Evolutionary conservation across 2,888 invertebrate genomes (phyloP), one percentile per base, ranked within the genome.

Genomic region (Nipponacmea schrenckii): DNA sequence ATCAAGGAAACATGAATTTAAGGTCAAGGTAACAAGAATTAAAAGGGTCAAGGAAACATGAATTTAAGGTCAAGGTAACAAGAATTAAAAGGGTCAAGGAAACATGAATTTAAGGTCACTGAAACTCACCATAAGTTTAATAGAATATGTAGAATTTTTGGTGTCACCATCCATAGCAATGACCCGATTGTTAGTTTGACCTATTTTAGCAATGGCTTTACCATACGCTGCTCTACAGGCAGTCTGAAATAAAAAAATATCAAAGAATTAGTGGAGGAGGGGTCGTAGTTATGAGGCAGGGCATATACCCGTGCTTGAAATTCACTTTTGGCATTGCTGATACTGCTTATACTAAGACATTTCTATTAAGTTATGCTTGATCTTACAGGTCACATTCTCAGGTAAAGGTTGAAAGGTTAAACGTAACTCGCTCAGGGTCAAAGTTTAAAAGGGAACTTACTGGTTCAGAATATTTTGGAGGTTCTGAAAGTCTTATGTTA

Each of bases 101-200:
- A 66, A n/a, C n/a, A 20, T 39, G 15, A 65, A 15, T 65, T 26
- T 31, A 14, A 17, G 20, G 12, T 65, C 15, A 39, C 7, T 39
- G 2, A 39, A 62, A 69, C 76, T 73, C 74, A 87, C 88, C 88
- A 94, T 94, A 77, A 98, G 92, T 87, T 95, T 96, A 83, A 96
- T 96, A 20, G 98, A 94, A 90, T 93, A 99, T 0, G 99, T 99
- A 0, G 98, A 99, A 90, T 99, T 99, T 90, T 98, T 99, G 80
- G 97, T 98, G 89, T 99, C 99, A 31, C 96, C 98, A 88, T 99
- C 98, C 82, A 99, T 89, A 67, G 96, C 97, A 83, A 99, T 93
- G 26, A 99, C 96, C 73, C 96, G 93, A 77, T 81, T 84, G 88
- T 91, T 92, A 76, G 87, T 90, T 69, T 91, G 89, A 2, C 93